These are phyloP conservation scores for Punctoribates punctum DNA, from an alignment of 2,888 invertebrate species.

Conservation along the genomic window DNA sequence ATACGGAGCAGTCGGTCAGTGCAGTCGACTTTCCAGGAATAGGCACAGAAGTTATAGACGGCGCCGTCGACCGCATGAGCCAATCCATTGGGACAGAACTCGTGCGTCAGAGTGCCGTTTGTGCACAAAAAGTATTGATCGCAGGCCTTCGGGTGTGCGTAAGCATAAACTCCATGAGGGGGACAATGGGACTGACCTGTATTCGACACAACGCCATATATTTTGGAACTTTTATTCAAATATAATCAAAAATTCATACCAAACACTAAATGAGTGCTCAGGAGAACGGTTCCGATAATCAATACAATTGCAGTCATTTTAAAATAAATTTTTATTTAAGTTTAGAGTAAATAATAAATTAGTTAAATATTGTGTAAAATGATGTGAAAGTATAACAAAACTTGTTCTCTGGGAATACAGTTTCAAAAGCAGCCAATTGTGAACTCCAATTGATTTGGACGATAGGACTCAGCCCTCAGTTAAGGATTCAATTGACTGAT, in stretches of 20 bases:
- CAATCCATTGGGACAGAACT: constrained; percentile 85
- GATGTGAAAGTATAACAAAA: constrained; percentile 5
- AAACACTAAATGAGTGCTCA: neutral
- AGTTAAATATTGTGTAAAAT: neutral
- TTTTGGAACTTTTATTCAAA: neutral
- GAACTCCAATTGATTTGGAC: neutral
- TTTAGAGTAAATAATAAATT: neutral
- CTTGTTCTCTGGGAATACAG: neutral
- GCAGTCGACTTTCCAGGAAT: constrained; percentile 86
- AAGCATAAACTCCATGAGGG: constrained; percentile 46
- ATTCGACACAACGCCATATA: neutral
- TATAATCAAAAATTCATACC: neutral
- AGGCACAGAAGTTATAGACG: constrained; percentile 88
- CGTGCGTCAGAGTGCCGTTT: constrained; percentile 82
- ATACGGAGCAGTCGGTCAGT: constrained; percentile 51
- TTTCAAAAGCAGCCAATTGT: neutral
- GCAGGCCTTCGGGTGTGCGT: constrained; percentile 47
- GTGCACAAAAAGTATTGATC: constrained; percentile 80
- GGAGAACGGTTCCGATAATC: neutral
- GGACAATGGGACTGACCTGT: constrained; percentile 45
- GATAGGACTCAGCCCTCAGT: neutral
- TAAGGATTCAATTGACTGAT: neutral
- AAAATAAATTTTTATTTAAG: neutral
- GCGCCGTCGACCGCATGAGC: constrained; percentile 86
- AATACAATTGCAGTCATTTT: constrained; percentile 5